Evolutionary conservation across 2,113 vertebrate species (phyloP).

Genomic region (Forbesichthys agassizii): DNA sequence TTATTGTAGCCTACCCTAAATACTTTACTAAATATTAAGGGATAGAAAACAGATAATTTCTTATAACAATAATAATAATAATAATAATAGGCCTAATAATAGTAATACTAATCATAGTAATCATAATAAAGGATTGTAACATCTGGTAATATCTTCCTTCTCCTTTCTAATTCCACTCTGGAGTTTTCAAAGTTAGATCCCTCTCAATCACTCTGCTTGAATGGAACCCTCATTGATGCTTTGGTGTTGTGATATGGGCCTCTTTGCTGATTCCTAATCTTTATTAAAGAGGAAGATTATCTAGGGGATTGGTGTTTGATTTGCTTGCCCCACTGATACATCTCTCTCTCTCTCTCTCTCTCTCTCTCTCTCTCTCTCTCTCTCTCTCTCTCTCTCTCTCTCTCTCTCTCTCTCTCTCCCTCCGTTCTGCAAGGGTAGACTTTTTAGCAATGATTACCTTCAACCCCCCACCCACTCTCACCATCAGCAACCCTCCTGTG

Average conservation of each 20-base stretch:
- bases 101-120: too few relatives aligned
- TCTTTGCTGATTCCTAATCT: constrained; percentile 70
- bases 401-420: constrained; percentile 42
- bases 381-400: constrained; percentile 30
- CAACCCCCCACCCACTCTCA: constrained; percentile 51
- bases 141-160: not conserved
- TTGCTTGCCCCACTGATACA: constrained; percentile 68
- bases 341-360: constrained; percentile 56
- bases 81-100: too few relatives aligned
- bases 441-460: constrained; percentile 64
- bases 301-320: constrained; percentile 70
- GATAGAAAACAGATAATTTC: too few relatives aligned
- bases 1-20: too few relatives aligned
- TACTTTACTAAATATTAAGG: too few relatives aligned
- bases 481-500: constrained; percentile 49
- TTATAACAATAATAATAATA: too few relatives aligned
- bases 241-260: constrained; percentile 60
- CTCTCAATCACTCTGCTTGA: constrained; percentile 62
- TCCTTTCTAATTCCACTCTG: constrained; percentile 3
- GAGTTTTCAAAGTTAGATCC: constrained; percentile 33
- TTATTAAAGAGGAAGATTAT: constrained; percentile 74
- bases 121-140: not conserved
- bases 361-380: constrained; percentile 44
- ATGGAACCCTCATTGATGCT: constrained; percentile 59
- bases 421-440: constrained; percentile 49